Evolutionary conservation across 2,113 vertebrate genomes (phyloP).

Genomic region (Alces alces): DNA sequence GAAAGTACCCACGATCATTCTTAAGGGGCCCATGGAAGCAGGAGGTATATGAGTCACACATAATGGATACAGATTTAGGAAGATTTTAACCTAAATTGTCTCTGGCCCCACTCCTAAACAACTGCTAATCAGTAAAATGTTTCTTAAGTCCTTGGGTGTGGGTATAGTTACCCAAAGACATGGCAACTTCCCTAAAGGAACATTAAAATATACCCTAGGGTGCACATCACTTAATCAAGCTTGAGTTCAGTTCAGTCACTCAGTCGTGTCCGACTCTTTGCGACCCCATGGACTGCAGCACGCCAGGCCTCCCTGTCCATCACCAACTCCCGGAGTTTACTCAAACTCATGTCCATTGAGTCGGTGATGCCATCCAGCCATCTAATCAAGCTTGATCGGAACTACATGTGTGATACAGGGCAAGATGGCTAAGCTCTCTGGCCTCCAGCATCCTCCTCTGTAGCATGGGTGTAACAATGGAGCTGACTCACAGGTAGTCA

Average conservation of each 20-base stretch:
- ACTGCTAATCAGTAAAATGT: not conserved
- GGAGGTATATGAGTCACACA: not conserved
- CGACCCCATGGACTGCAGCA: not conserved
- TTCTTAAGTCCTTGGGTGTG: not conserved
- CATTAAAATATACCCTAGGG: not conserved
- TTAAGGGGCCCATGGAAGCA: not conserved
- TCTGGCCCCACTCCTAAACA: not conserved
- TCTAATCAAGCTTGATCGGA: not conserved
- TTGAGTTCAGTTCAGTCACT: not conserved
- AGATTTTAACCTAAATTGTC: not conserved
- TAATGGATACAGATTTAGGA: not conserved
- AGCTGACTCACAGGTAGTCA: not conserved
- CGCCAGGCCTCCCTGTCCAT: not conserved
- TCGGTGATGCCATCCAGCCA: not conserved
- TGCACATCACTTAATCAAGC: not conserved
- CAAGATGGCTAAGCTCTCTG: not conserved
- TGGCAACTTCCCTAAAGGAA: not conserved
- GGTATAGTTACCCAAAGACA: not conserved
- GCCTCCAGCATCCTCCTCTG: not conserved
- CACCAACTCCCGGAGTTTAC: not conserved
- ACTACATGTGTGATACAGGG: not conserved
- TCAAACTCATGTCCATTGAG: not conserved
- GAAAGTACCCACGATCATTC: not conserved
- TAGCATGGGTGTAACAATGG: not conserved
- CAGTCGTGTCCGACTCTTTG: not conserved